Conservation (phyloP, 2,888 invertebrate genomes). For the Chymomyza fuscimana region DNA sequence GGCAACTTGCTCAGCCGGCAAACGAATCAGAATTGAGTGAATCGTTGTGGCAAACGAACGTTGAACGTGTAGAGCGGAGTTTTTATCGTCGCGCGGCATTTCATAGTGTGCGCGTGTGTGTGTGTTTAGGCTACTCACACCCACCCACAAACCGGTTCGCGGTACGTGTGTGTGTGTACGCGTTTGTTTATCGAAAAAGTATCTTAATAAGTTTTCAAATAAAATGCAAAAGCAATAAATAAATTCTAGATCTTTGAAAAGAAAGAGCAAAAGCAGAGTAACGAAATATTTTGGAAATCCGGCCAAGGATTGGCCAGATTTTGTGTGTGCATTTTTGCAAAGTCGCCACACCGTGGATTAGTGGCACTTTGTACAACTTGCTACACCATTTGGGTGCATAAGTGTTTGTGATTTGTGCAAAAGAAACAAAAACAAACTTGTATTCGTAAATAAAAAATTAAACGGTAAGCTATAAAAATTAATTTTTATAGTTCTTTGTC, state of each 20-base stretch:
- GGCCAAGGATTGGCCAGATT: neutral
- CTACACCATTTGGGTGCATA: slow-evolving; percentile 21
- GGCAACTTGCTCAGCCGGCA: slow-evolving; percentile 17
- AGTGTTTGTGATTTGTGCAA: neutral
- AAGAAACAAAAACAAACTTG: slow-evolving; percentile 9
- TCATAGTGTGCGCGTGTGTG: slow-evolving; percentile 39
- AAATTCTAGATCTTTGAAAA: slow-evolving; percentile 5
- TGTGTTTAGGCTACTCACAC: slow-evolving; percentile 43
- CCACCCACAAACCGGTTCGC: slow-evolving; percentile 67
- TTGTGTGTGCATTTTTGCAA: slow-evolving; percentile 40
- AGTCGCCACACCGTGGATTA: slow-evolving; percentile 78
- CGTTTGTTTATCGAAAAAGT: slow-evolving; percentile 25
- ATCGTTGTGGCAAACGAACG: slow-evolving; percentile 48
- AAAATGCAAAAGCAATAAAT: slow-evolving; percentile 55
- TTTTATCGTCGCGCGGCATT: slow-evolving; percentile 34
- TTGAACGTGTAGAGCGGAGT: slow-evolving; percentile 39
- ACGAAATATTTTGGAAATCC: slow-evolving; percentile 3
- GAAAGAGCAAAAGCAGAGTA: slow-evolving; percentile 19
- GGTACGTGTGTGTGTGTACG: slow-evolving; percentile 42
- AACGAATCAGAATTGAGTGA: slow-evolving; percentile 47
- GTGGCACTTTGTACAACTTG: slow-evolving; percentile 70
- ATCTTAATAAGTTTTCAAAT: slow-evolving; percentile 24
- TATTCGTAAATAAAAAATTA: slow-evolving; percentile 9
- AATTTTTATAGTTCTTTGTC: slow-evolving; percentile 9
- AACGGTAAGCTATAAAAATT: slow-evolving; percentile 44